Conservation (phyloP, 2,797 vertebrate species). For the Synaphobranchus kaupii region DNA sequence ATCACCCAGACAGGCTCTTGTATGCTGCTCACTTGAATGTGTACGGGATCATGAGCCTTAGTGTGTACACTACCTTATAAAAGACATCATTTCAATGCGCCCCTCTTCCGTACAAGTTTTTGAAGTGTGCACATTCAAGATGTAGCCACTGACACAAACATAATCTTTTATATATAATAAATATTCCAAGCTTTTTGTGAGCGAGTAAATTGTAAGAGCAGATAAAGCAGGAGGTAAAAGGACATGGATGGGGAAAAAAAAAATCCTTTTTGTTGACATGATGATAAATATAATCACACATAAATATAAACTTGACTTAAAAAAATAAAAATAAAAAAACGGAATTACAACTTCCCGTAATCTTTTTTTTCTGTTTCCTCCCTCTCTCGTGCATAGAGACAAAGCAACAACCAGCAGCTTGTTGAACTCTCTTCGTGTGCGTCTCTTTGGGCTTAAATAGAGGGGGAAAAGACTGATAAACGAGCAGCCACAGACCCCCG, state of each 20-base stretch:
- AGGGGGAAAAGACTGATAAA: constrained; percentile 41
- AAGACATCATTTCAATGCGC: not conserved
- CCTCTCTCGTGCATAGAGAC: constrained; percentile 13
- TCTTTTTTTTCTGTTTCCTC: not conserved
- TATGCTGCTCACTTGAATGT: not conserved
- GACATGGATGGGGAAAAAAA: not conserved
- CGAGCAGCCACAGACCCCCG: constrained; percentile 36
- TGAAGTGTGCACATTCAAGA: not conserved
- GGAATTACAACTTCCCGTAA: constrained; percentile 38
- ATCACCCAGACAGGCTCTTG: constrained; percentile 50
- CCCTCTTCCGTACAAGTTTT: not conserved
- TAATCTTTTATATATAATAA: not conserved
- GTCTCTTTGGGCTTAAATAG: constrained; percentile 28
- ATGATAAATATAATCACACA: constrained; percentile 22
- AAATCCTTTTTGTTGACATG: not conserved
- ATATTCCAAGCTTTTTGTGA: not conserved
- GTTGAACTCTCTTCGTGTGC: constrained; percentile 1
- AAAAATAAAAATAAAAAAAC: constrained; percentile 14
- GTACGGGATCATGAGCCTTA: not conserved
- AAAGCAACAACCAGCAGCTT: constrained; percentile 26
- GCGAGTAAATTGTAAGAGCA: not conserved
- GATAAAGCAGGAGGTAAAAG: not conserved
- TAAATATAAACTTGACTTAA: constrained; percentile 19
- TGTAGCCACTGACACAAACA: not conserved
- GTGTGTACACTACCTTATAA: not conserved